These are phyloP conservation scores for Eptesicus fuscus DNA, from an alignment of 2,113 vertebrate genomes.

Conservation along the genomic window DNA sequence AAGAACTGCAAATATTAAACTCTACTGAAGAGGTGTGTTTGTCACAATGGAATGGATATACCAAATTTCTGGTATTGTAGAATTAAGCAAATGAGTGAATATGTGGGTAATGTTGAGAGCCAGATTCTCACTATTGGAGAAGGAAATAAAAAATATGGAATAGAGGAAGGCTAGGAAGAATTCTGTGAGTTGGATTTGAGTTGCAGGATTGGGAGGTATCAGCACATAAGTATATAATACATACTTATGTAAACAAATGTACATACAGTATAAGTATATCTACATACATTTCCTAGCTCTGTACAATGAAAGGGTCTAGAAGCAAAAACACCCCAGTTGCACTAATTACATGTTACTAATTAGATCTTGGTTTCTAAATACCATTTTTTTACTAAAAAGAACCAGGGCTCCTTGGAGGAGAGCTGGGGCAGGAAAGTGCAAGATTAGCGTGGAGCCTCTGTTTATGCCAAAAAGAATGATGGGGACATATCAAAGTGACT, in stretches of 20 bases:
- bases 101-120: not conserved
- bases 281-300: not conserved
- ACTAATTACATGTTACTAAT: not conserved
- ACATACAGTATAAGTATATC: fast-evolving
- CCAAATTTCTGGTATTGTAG: not conserved
- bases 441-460: not conserved
- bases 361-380: slow-evolving; percentile 3
- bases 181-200: not conserved
- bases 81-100: not conserved
- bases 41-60: not conserved
- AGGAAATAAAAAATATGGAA: not conserved
- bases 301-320: not conserved
- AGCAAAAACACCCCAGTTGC: not conserved
- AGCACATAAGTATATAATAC: not conserved
- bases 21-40: not conserved
- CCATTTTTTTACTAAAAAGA: not conserved
- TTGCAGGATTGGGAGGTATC: not conserved
- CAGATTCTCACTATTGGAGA: not conserved
- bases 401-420: not conserved
- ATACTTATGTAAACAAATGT: not conserved
- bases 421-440: not conserved
- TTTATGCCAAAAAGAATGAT: not conserved
- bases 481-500: not conserved
- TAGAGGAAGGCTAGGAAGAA: not conserved
- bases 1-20: not conserved